A percentile compares a stretch with the other conserved stretches of the same genome.
These are phyloP conservation scores for Dipodomys merriami DNA, from an alignment of 2,113 vertebrate species.

Conservation along the genomic window DNA sequence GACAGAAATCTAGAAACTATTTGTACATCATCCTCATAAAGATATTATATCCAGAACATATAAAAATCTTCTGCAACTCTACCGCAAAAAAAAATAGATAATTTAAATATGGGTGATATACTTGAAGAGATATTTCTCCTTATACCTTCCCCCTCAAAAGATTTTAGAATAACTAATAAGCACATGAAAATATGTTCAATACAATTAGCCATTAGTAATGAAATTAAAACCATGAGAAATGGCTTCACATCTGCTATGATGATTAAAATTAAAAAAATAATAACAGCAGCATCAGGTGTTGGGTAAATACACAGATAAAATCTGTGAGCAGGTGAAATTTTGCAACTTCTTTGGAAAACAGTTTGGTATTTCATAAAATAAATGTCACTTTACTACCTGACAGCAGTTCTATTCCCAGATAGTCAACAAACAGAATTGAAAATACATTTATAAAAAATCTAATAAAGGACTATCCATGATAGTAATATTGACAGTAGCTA, in stretches of 20 bases:
- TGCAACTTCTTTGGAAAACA: neutral
- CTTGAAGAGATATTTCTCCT: neutral
- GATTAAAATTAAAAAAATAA: neutral
- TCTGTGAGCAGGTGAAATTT: neutral
- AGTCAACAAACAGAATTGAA: neutral
- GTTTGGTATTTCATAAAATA: neutral
- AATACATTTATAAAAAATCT: neutral
- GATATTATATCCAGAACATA: neutral
- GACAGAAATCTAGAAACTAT: neutral
- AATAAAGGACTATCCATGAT: too few relatives aligned
- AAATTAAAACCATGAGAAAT: neutral
- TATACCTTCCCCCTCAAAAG: too few relatives aligned
- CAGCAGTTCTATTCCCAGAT: neutral
- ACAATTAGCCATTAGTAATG: neutral
- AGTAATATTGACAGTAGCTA: too few relatives aligned
- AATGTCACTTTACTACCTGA: neutral
- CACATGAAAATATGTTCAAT: neutral
- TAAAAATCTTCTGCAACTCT: neutral
- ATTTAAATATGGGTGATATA: neutral
- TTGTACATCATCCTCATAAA: neutral
- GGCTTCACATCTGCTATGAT: neutral
- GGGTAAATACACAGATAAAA: neutral
- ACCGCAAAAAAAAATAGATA: neutral
- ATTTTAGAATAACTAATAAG: too few relatives aligned
- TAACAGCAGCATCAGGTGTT: neutral